phyloP scores from a whole-genome alignment of 1,140 invertebrate species.

The Aphaenogaster ashmeadi region DNA sequence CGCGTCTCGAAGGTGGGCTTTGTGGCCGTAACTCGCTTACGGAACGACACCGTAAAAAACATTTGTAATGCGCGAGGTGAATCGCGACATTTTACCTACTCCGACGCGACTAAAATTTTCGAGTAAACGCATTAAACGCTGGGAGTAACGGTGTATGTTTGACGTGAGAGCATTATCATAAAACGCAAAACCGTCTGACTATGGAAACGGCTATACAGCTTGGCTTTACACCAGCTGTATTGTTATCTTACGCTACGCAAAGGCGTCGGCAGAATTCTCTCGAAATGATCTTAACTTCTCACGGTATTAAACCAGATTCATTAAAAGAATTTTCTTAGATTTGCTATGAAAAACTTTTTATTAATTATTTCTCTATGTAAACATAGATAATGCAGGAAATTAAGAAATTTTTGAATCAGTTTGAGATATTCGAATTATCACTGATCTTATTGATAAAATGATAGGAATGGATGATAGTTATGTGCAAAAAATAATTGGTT shows the following conservation, averaged over 20 bases:
- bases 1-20: constrained; percentile 20
- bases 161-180: constrained; percentile 51
- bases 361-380: not conserved
- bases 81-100: constrained; percentile 40
- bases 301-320: not conserved
- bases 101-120: constrained; percentile 50
- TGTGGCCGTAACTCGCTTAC: constrained; percentile 20
- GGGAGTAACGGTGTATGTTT: constrained; percentile 46
- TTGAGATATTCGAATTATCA: not conserved
- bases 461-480: not conserved
- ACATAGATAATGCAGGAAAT: not conserved
- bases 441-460: not conserved
- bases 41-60: constrained; percentile 49
- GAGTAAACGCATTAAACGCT: constrained; percentile 56
- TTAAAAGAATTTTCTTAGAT: not conserved
- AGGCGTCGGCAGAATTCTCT: constrained; percentile 35
- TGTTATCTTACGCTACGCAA: constrained; percentile 47
- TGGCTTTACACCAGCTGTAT: constrained; percentile 48
- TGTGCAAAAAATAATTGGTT: not conserved
- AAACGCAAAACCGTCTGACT: constrained; percentile 55
- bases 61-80: constrained; percentile 55
- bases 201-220: constrained; percentile 50
- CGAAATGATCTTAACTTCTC: not conserved
- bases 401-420: constrained; percentile 11
- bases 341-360: not conserved